These are phyloP conservation scores for Cydia amplana DNA, from an alignment of 1,140 invertebrate genomes.

Conservation along the genomic window DNA sequence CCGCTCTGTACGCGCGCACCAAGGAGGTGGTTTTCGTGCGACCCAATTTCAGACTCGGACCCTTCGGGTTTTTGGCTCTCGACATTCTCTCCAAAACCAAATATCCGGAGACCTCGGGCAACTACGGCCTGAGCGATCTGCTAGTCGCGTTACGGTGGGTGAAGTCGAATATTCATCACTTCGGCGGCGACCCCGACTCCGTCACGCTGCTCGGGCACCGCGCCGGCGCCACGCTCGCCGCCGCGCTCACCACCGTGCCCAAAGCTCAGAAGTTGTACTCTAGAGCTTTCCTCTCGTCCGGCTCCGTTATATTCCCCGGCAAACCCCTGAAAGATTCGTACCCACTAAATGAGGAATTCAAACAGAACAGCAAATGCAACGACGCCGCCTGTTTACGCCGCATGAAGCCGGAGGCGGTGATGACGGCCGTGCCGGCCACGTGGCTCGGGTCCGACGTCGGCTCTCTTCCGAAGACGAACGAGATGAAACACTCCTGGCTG, in stretches of 20 bases:
- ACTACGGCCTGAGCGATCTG: conserved; percentile 91
- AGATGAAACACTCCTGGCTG: conserved; percentile 86
- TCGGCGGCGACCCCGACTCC: conserved; percentile 87
- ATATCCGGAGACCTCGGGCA: conserved; percentile 89
- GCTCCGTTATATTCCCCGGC: conserved; percentile 84
- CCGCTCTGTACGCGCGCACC: conserved; percentile 84
- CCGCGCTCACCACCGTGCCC: conserved; percentile 80
- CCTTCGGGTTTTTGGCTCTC: conserved; percentile 89
- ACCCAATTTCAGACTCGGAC: conserved; percentile 89
- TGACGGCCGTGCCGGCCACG: conserved; percentile 83
- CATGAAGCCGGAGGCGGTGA: conserved; percentile 82
- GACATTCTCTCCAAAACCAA: conserved; percentile 84
- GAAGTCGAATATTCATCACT: conserved; percentile 88
- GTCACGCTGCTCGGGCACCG: conserved; percentile 91
- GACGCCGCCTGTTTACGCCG: conserved; percentile 81
- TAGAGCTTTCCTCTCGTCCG: conserved; percentile 87
- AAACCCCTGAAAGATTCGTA: conserved; percentile 82
- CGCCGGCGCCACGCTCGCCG: conserved; percentile 88
- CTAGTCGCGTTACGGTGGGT: conserved; percentile 89
- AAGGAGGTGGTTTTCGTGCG: conserved; percentile 91
- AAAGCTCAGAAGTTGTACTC: conserved; percentile 83
- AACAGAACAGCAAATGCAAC: conserved; percentile 78
- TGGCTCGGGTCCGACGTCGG: conserved; percentile 82
- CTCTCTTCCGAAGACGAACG: conserved; percentile 81
- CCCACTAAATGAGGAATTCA: conserved; percentile 81